Evolutionary conservation across 2,888 invertebrate species (phyloP).

Genomic region (Chrysodeixis includens): DNA sequence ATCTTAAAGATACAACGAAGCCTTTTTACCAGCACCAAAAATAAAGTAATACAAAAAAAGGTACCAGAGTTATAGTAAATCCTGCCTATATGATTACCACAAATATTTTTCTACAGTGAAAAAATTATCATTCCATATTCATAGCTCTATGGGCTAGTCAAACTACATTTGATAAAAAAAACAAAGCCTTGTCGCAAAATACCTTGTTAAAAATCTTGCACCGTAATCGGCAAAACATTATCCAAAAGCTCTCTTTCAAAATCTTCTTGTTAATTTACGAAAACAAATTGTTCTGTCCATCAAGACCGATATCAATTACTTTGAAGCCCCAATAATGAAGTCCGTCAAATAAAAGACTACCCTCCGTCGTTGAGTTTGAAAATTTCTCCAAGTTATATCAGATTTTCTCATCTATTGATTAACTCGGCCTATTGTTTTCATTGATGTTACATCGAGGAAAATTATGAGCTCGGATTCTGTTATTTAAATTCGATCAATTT

Average conservation of each 20-base stretch:
- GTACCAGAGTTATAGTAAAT: too few relatives aligned
- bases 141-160: too few relatives aligned
- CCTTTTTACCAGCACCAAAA: too few relatives aligned
- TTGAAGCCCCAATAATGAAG: constrained; percentile 38
- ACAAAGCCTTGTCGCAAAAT: background rate
- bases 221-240: background rate
- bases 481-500: constrained; percentile 27
- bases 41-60: too few relatives aligned
- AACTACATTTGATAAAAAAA: too few relatives aligned
- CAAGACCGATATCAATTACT: constrained; percentile 23
- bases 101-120: too few relatives aligned
- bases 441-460: constrained; percentile 34
- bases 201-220: background rate
- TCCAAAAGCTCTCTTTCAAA: background rate
- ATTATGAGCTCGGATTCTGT: constrained; percentile 22
- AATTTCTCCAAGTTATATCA: constrained; percentile 43
- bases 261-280: constrained; percentile 12
- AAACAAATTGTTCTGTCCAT: constrained; percentile 30
- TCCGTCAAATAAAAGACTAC: constrained; percentile 30
- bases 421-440: constrained; percentile 37
- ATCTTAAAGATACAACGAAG: too few relatives aligned
- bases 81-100: too few relatives aligned
- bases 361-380: constrained; percentile 33
- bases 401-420: constrained; percentile 43
- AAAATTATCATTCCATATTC: too few relatives aligned